These are phyloP conservation scores for Thunnus maccoyii DNA, from an alignment of 2,113 vertebrate genomes.

Conservation along the genomic window DNA sequence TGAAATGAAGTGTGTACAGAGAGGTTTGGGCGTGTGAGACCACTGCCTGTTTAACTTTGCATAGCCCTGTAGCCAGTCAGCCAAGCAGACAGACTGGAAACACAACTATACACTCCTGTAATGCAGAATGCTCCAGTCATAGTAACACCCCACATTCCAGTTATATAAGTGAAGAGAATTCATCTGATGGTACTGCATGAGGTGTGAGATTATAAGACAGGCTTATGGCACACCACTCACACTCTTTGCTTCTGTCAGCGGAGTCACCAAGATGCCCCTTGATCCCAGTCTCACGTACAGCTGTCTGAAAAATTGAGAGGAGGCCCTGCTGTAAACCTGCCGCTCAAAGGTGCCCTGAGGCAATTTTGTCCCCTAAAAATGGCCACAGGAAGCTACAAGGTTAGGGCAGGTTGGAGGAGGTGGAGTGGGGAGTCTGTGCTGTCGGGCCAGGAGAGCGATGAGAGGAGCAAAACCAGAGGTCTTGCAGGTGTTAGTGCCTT, in stretches of 20 bases:
- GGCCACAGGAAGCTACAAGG: constrained; percentile 48
- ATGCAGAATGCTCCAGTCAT: constrained; percentile 48
- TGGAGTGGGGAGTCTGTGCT: neutral
- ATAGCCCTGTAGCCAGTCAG: constrained; percentile 45
- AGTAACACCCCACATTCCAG: constrained; percentile 51
- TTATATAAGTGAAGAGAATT: constrained; percentile 71
- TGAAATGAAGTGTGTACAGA: constrained; percentile 66
- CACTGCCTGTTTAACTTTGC: constrained; percentile 68
- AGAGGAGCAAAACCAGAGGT: constrained; percentile 46
- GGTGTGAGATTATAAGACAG: constrained; percentile 71
- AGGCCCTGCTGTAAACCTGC: constrained; percentile 23
- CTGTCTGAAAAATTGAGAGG: constrained; percentile 43
- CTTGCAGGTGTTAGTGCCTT: constrained; percentile 39
- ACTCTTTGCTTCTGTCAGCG: constrained; percentile 25
- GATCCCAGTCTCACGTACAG: constrained; percentile 44
- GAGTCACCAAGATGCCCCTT: constrained; percentile 32
- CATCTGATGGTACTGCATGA: constrained; percentile 54
- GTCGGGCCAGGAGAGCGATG: constrained; percentile 54
- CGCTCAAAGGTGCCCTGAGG: constrained; percentile 44
- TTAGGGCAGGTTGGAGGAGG: constrained; percentile 30
- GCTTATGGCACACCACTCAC: constrained; percentile 49
- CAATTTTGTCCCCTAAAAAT: constrained; percentile 57
- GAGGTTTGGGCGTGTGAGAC: constrained; percentile 57
- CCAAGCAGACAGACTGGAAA: constrained; percentile 54
- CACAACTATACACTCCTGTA: constrained; percentile 33